Evolutionary conservation across 2,113 vertebrate genomes (phyloP).

Genomic region (Semicossyphus pulcher): DNA sequence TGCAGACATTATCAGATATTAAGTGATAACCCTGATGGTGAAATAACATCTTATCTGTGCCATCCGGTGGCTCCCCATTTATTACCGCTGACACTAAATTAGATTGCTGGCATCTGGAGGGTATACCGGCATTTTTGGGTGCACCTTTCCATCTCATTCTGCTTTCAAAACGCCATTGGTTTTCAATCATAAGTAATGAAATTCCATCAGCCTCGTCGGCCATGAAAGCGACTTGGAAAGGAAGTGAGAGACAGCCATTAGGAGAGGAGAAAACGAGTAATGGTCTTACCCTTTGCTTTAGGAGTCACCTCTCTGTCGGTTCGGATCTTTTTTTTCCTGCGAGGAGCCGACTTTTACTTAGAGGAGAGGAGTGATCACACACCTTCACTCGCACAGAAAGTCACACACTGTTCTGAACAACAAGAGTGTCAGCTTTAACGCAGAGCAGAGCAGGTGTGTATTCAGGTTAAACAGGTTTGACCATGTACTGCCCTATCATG

Average conservation of each 20-base stretch:
- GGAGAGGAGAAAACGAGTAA: constrained; percentile 52
- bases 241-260: constrained; percentile 55
- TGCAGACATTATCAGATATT: constrained; percentile 72
- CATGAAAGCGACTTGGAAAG: constrained; percentile 52
- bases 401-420: constrained; percentile 2
- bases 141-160: constrained; percentile 71
- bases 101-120: constrained; percentile 73
- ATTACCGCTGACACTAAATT: constrained; percentile 77
- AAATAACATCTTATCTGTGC: constrained; percentile 72
- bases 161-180: constrained; percentile 71
- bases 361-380: constrained; percentile 24
- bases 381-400: not conserved
- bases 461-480: constrained; percentile 69
- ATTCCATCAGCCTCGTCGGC: constrained; percentile 65
- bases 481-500: no score
- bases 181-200: constrained; percentile 78
- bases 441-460: constrained; percentile 45
- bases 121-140: constrained; percentile 67
- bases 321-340: constrained; percentile 35
- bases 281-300: constrained; percentile 71
- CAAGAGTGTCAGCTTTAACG: not conserved
- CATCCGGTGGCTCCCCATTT: constrained; percentile 67
- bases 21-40: constrained; percentile 77
- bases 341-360: constrained; percentile 9
- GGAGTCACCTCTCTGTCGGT: constrained; percentile 34